These are phyloP conservation scores for Rotaria macrura DNA, from an alignment of 2,888 invertebrate genomes.

Conservation along the genomic window DNA sequence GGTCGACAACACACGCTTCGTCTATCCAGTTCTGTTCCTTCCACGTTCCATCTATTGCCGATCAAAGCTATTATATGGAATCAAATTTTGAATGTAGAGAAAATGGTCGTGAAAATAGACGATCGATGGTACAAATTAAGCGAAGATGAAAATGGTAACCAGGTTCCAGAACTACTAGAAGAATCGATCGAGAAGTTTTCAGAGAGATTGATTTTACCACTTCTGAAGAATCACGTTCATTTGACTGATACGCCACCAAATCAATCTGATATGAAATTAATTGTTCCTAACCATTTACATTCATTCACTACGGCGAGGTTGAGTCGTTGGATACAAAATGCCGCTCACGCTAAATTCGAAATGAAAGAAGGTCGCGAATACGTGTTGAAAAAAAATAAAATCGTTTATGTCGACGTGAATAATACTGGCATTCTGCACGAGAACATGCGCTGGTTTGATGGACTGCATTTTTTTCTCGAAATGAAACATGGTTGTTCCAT, in stretches of 20 bases:
- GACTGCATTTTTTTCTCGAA: conserved; percentile 37
- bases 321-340: neutral
- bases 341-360: neutral
- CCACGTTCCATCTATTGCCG: conserved; percentile 33
- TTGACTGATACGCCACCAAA: too few species aligned
- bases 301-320: neutral
- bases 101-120: neutral
- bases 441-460: conserved; percentile 36
- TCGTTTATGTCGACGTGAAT: conserved; percentile 34
- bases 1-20: neutral
- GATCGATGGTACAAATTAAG: neutral
- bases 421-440: conserved; percentile 36
- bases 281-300: neutral
- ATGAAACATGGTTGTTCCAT: conserved; percentile 35
- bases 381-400: conserved; percentile 31
- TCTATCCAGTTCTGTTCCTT: conserved; percentile 18
- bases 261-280: too few species aligned
- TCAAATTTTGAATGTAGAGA: neutral
- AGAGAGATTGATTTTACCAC: too few species aligned
- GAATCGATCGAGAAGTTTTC: neutral
- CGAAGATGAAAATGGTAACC: neutral
- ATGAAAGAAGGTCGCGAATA: neutral
- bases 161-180: too few species aligned
- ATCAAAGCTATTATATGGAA: conserved; percentile 30
- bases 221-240: too few species aligned